phyloP scores from a whole-genome alignment of 2,888 invertebrate genomes.

The Yponomeuta malinellus region DNA sequence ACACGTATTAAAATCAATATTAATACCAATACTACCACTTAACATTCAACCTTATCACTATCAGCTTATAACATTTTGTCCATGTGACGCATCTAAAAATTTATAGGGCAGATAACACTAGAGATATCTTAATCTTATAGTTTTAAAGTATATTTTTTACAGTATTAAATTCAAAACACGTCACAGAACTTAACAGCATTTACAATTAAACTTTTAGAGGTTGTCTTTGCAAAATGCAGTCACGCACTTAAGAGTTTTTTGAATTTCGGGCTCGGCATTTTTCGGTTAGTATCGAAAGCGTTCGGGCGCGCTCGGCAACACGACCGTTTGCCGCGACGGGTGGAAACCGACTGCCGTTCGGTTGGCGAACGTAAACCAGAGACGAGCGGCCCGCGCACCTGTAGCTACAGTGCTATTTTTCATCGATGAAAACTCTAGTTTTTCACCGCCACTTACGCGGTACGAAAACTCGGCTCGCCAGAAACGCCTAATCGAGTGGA shows the following conservation, averaged over 20 bases:
- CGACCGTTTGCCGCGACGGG: not conserved
- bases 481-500: not conserved
- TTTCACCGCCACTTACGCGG: not conserved
- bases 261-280: not conserved
- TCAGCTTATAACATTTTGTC: slow-evolving; percentile 4
- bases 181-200: not conserved
- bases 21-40: slow-evolving; percentile 2
- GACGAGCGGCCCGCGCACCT: slow-evolving; percentile 3
- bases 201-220: not conserved
- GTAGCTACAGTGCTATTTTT: not conserved
- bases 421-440: not conserved
- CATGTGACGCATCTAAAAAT: not conserved
- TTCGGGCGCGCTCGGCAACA: not conserved
- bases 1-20: not conserved
- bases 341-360: not conserved
- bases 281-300: slow-evolving; percentile 5
- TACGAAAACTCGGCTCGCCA: not conserved
- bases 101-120: not conserved
- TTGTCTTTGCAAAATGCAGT: not conserved
- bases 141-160: not conserved
- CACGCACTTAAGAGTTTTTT: not conserved
- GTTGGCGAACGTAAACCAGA: not conserved
- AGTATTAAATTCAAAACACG: not conserved
- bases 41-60: slow-evolving; percentile 7
- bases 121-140: not conserved